phyloP scores from a whole-genome alignment of 1,140 invertebrate genomes.

The Hylaeus anthracinus region DNA sequence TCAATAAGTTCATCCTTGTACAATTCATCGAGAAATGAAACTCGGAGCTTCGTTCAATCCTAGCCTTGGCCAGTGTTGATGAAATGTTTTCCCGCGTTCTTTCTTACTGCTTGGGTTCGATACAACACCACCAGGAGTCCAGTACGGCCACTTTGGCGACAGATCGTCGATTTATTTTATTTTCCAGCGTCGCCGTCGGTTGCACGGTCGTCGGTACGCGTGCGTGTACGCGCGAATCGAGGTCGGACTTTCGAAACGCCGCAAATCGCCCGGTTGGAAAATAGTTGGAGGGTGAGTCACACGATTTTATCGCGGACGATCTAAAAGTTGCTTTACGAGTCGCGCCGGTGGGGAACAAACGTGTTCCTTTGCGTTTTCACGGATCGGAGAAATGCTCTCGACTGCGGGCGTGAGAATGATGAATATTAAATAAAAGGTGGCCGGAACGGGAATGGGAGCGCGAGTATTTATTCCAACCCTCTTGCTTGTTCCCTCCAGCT shows the following conservation, averaged over 20 bases:
- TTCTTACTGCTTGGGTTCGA: too few relatives aligned
- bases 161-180: slow-evolving; percentile 10
- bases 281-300: slow-evolving; percentile 39
- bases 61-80: too few relatives aligned
- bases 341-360: neutral
- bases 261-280: slow-evolving; percentile 3
- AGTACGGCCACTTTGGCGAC: too few relatives aligned
- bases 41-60: too few relatives aligned
- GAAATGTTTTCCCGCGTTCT: too few relatives aligned
- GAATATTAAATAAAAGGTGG: slow-evolving; percentile 18
- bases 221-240: slow-evolving; percentile 11
- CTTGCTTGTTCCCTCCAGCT: neutral
- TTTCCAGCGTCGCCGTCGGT: neutral
- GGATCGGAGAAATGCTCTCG: neutral
- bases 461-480: slow-evolving; percentile 13
- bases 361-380: slow-evolving; percentile 2
- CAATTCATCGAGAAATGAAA: too few relatives aligned
- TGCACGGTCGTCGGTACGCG: neutral
- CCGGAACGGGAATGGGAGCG: slow-evolving; percentile 2
- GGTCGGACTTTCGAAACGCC: slow-evolving; percentile 28
- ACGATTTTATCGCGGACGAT: slow-evolving; percentile 27
- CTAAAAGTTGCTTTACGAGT: slow-evolving; percentile 27
- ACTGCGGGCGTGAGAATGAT: neutral
- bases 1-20: too few relatives aligned
- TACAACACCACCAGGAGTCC: too few relatives aligned